phyloP scores from a whole-genome alignment of 2,888 invertebrate species.

The Sylvicola fuscatus region DNA sequence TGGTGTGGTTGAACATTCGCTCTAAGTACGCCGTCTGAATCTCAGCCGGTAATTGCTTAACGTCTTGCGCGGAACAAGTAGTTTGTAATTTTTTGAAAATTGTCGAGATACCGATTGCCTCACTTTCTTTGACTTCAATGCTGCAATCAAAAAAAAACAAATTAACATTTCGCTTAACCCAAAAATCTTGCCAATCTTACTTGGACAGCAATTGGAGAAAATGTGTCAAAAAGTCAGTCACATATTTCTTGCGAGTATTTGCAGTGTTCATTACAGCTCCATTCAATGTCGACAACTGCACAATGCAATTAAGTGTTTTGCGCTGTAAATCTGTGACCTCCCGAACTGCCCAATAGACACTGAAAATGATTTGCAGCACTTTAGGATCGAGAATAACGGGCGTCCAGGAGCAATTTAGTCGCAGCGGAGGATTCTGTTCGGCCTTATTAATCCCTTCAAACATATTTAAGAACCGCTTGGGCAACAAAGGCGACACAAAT shows the following conservation, averaged over 20 bases:
- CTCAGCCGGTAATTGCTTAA: conserved; percentile 27
- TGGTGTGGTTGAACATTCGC: conserved; percentile 39
- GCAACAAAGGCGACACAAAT: conserved; percentile 45
- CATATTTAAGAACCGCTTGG: conserved; percentile 46
- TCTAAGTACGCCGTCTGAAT: conserved; percentile 34
- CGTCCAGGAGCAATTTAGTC: conserved; percentile 40
- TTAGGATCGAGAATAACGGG: conserved; percentile 56
- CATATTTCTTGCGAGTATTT: not conserved
- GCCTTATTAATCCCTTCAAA: conserved; percentile 48
- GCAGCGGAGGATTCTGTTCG: conserved; percentile 39
- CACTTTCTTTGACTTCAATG: conserved; percentile 37
- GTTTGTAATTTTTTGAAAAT: conserved; percentile 41
- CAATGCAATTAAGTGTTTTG: conserved; percentile 61
- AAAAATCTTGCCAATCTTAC: too few species aligned
- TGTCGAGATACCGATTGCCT: conserved; percentile 44
- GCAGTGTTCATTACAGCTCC: conserved; percentile 32
- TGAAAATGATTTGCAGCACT: conserved; percentile 58
- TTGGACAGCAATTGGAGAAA: conserved; percentile 37
- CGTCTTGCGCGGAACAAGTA: conserved; percentile 24
- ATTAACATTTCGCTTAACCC: too few species aligned
- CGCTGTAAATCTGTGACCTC: conserved; percentile 51
- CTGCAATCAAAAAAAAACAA: conserved; percentile 17
- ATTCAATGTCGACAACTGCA: conserved; percentile 53
- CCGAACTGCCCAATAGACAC: conserved; percentile 63
- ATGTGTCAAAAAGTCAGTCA: conserved; percentile 32